These are phyloP conservation scores for Acanthosepion esculentum DNA, from an alignment of 2,888 invertebrate genomes.

Conservation along the genomic window DNA sequence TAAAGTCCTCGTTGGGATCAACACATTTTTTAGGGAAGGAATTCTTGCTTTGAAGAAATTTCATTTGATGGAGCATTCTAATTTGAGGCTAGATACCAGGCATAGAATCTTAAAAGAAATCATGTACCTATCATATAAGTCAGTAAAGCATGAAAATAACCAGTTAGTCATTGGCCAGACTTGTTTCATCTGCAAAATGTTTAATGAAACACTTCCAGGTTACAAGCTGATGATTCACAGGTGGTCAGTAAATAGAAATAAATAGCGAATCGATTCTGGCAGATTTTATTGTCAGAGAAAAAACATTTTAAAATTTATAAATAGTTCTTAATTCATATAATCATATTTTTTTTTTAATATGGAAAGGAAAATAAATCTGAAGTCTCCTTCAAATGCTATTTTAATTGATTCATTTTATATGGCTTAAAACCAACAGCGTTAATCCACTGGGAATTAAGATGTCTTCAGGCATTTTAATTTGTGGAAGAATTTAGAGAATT, in stretches of 20 bases:
- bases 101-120: no score
- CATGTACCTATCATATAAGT: no score
- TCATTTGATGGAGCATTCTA: no score
- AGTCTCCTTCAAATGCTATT: conserved; percentile 33
- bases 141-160: no score
- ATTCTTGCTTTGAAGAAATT: no score
- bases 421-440: background rate
- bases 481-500: conserved; percentile 33
- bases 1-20: no score
- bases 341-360: background rate
- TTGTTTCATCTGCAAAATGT: no score
- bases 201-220: no score
- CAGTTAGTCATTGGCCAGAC: no score
- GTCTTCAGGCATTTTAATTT: background rate
- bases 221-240: background rate
- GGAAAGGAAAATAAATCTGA: background rate
- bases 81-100: no score
- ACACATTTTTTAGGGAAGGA: no score
- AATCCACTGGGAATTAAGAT: background rate
- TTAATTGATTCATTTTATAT: conserved; percentile 6
- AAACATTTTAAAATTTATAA: conserved; percentile 1
- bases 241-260: background rate
- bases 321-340: background rate
- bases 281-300: background rate
- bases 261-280: background rate